Conservation (phyloP, 2,113 vertebrate genomes). For the Lethenteron camtschaticum region DNA sequence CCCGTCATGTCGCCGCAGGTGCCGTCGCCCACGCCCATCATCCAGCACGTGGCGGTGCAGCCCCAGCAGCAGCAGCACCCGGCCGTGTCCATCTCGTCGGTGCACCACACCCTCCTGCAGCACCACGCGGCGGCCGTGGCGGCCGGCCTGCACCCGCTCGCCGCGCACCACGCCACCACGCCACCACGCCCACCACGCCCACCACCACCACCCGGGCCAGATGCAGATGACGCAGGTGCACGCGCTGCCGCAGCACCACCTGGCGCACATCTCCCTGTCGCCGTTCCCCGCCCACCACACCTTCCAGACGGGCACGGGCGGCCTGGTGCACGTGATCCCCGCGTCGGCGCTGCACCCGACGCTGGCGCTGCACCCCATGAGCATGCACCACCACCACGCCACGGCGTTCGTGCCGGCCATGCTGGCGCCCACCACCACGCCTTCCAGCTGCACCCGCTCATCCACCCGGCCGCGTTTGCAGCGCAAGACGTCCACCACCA, state of each 20-base stretch:
- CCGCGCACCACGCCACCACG: slow-evolving; percentile 48
- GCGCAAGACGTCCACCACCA: slow-evolving; percentile 97
- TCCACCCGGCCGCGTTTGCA: slow-evolving; percentile 86
- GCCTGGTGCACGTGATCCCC: slow-evolving; percentile 93
- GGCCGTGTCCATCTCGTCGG: slow-evolving; percentile 60
- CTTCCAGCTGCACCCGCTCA: slow-evolving; percentile 71
- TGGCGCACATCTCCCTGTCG: slow-evolving; percentile 71
- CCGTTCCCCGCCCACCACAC: slow-evolving; percentile 78
- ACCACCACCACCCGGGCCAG: slow-evolving; percentile 53
- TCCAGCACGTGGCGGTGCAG: slow-evolving; percentile 8
- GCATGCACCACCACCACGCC: slow-evolving; percentile 64
- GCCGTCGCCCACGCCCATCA: neutral
- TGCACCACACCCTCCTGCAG: slow-evolving; percentile 84
- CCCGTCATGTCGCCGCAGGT: slow-evolving; percentile 18
- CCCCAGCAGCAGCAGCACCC: slow-evolving; percentile 33
- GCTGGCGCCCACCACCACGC: slow-evolving; percentile 51
- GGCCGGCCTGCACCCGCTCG: slow-evolving; percentile 38
- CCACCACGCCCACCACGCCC: slow-evolving; percentile 48
- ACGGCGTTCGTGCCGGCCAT: slow-evolving; percentile 59
- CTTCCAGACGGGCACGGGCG: slow-evolving; percentile 68
- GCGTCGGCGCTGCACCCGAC: slow-evolving; percentile 79
- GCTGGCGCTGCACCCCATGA: slow-evolving; percentile 69
- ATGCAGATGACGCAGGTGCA: slow-evolving; percentile 80
- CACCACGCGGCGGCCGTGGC: slow-evolving; percentile 57
- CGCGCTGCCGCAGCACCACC: slow-evolving; percentile 83